These are phyloP conservation scores for Clarias batrachus DNA, from an alignment of 2,113 vertebrate genomes.

Conservation along the genomic window DNA sequence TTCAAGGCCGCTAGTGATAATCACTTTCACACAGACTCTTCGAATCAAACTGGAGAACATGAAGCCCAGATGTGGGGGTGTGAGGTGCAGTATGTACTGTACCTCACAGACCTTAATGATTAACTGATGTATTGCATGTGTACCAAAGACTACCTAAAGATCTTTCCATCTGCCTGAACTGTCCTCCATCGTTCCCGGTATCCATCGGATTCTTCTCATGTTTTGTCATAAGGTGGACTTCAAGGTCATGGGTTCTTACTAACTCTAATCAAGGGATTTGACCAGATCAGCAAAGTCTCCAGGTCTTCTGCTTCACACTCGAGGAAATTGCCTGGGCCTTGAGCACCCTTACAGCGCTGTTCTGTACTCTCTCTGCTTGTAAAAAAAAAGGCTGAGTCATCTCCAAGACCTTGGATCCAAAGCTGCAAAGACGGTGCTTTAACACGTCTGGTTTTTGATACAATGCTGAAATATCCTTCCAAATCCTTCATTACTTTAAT, in stretches of 20 bases:
- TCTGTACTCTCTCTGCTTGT: background rate
- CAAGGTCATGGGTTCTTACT: background rate
- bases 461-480: constrained; percentile 1
- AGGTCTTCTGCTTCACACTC: background rate
- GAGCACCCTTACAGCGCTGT: background rate
- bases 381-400: constrained; percentile 33
- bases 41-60: background rate
- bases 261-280: background rate
- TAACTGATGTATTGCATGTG: background rate
- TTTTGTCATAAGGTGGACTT: background rate
- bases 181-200: background rate
- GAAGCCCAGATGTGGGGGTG: background rate
- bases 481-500: constrained; percentile 36
- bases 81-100: background rate
- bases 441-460: constrained; percentile 22
- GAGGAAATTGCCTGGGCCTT: background rate
- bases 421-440: constrained; percentile 16
- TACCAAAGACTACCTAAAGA: background rate
- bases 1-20: background rate
- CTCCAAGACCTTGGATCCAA: constrained; percentile 4
- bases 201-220: background rate
- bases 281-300: background rate
- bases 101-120: background rate
- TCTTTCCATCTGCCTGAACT: background rate
- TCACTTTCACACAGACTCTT: background rate